These are phyloP conservation scores for Ernsta delagoae DNA, from an alignment of 2,888 invertebrate genomes.

Conservation along the genomic window DNA sequence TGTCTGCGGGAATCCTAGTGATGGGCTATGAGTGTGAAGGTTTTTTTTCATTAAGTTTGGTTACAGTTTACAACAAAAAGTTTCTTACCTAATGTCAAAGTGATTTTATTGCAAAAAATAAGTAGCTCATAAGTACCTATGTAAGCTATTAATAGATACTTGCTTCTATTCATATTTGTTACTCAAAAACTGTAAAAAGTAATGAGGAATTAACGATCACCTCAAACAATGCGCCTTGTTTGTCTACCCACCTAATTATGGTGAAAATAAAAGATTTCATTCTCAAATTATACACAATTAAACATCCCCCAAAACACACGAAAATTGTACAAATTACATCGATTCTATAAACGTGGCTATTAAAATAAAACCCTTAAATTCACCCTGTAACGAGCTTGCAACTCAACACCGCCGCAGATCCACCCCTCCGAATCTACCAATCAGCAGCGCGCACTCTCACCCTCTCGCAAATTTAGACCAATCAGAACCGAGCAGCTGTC, in stretches of 20 bases:
- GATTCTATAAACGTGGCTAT: conserved; percentile 28
- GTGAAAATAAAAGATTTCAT: neutral
- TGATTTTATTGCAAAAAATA: no score
- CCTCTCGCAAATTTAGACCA: conserved; percentile 27
- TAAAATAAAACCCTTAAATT: conserved; percentile 50
- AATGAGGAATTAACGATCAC: no score
- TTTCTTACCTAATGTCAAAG: no score
- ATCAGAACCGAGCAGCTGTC: conserved; percentile 25
- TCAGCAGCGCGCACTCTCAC: conserved; percentile 29
- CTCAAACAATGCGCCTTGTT: neutral
- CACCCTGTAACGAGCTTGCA: conserved; percentile 67
- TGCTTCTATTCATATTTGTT: no score
- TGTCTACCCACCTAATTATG: neutral
- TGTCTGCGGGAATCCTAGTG: no score
- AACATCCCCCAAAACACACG: conserved; percentile 42
- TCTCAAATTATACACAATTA: conserved; percentile 14
- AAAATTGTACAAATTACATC: conserved; percentile 25
- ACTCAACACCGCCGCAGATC: conserved; percentile 53
- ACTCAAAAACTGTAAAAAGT: no score
- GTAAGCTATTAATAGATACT: no score
- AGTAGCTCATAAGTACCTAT: no score
- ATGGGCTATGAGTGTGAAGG: no score
- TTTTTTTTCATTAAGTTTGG: no score
- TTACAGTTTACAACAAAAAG: no score
- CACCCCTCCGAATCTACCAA: conserved; percentile 25